Base-by-base conservation (phyloP, 1,140 invertebrate species). In the Augochlora pura region DNA sequence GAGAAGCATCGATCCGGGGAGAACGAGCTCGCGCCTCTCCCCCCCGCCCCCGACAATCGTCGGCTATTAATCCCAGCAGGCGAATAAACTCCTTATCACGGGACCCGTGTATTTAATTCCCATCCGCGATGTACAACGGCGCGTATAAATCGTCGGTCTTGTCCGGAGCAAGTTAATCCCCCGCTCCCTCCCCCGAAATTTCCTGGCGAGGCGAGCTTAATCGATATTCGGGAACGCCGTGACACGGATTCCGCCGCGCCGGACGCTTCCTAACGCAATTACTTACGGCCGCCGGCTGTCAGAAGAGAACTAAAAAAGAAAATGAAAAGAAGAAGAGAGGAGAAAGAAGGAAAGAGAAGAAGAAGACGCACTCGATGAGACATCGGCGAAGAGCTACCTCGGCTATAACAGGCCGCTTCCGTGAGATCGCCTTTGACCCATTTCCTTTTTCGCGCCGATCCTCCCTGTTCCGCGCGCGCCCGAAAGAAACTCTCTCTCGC, bases 191-290 rank as follows among this genome's bases (percentile, higher is more conserved):
- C 23, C 5, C 46, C 72, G 72, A 74, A 74, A 74, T 75, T 75
- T 67, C 63, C 64, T 25, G 49, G 3, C 16, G 16, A n/a, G n/a
- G 46, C 9, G 23, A 21, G 42, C 18, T 75, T 59, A 27, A 75
- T 75, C 64, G 73, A 75, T 67, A 46, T 27, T 21, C 38, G 18
- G 18, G 23, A 42, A 72, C 60, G 38, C 73, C 32, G 63, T 42
- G 27, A 38, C 38, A 65, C 21, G 73, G 25, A 75, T 67, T 67
- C 64, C 38, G 16, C 12, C 12, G 21, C n/a, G 49, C 39, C 10
- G 64, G 64, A 46, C 39, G 64, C 49, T 8, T 57, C 67, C 67
- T 54, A 38, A 38, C 67, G 64, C 64, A 65, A 75, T 75, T 75
- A 75, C 52, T 75, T 46, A 49, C 46, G 32, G 32, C 32, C 32